A percentile compares a stretch with the other conserved stretches of the same genome.
These are phyloP conservation scores for Stenurella melanura DNA, from an alignment of 2,888 invertebrate species.

Conservation along the genomic window DNA sequence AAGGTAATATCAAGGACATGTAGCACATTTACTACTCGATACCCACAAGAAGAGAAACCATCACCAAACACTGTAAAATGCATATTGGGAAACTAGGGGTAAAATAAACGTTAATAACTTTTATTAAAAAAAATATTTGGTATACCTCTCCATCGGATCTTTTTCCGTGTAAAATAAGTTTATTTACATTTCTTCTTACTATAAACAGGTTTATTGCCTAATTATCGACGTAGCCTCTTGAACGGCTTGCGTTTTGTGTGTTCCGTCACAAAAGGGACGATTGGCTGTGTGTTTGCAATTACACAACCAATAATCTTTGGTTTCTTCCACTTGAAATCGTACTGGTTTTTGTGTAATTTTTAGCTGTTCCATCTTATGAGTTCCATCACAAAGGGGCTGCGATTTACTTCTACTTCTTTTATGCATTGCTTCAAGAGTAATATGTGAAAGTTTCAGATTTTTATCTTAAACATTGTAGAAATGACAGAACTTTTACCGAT, in stretches of 20 bases:
- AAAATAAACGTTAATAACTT: too few relatives aligned
- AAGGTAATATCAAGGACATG: too few relatives aligned
- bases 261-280: conserved; percentile 97
- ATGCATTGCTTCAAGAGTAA: too few relatives aligned
- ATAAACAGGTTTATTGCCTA: conserved; percentile 59
- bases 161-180: conserved; percentile 28
- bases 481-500: too few relatives aligned
- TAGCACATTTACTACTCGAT: too few relatives aligned
- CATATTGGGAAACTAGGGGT: too few relatives aligned
- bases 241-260: conserved; percentile 86
- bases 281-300: conserved; percentile 97
- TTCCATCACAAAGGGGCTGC: conserved; percentile 97
- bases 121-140: too few relatives aligned
- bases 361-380: conserved; percentile 85
- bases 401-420: conserved; percentile 90
- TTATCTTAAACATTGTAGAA: too few relatives aligned
- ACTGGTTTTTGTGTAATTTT: conserved; percentile 88
- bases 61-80: too few relatives aligned
- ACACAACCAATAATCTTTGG: conserved; percentile 97
- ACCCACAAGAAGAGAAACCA: too few relatives aligned
- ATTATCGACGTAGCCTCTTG: conserved; percentile 74
- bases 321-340: conserved; percentile 87
- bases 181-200: conserved; percentile 37
- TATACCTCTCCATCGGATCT: too few relatives aligned
- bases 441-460: too few relatives aligned